Evolutionary conservation across 2,113 vertebrate species (phyloP).

Genomic region (Euleptes europaea): DNA sequence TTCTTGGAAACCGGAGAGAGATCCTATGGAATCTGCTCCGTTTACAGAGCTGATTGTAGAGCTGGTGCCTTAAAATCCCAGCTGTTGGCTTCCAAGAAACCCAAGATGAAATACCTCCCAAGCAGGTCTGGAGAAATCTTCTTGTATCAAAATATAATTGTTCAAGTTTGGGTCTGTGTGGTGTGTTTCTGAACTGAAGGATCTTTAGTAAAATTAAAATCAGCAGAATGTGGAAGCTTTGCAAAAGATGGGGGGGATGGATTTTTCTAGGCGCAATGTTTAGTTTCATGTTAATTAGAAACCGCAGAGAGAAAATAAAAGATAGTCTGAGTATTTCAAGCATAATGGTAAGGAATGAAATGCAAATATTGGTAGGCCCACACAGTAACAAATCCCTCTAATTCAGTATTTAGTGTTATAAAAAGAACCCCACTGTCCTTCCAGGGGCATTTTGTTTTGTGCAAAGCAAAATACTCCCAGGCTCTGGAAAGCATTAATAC

Average conservation of each 20-base stretch:
- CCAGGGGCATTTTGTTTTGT: constrained; percentile 2
- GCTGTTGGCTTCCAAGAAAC: no score
- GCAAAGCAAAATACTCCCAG: constrained; percentile 20
- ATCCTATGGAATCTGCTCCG: no score
- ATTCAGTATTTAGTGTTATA: constrained; percentile 15
- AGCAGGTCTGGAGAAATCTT: no score
- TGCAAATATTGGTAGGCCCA: constrained; percentile 5
- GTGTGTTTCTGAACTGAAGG: neutral
- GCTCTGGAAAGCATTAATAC: constrained; percentile 5
- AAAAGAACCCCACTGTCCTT: constrained; percentile 2
- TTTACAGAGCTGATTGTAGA: no score
- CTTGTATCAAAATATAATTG: neutral
- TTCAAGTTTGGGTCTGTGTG: neutral
- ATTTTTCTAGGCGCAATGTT: neutral
- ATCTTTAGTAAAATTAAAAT: neutral
- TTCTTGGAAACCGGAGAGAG: no score
- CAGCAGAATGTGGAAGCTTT: neutral
- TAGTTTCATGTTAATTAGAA: constrained; percentile 10
- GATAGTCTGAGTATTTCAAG: constrained; percentile 18
- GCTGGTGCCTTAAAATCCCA: no score
- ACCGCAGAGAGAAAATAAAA: constrained; percentile 12
- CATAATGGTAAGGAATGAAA: constrained; percentile 11
- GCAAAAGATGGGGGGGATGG: neutral
- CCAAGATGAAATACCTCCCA: neutral
- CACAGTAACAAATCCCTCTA: constrained; percentile 19